phyloP scores from a whole-genome alignment of 2,113 vertebrate species.

The Axis porcinus region DNA sequence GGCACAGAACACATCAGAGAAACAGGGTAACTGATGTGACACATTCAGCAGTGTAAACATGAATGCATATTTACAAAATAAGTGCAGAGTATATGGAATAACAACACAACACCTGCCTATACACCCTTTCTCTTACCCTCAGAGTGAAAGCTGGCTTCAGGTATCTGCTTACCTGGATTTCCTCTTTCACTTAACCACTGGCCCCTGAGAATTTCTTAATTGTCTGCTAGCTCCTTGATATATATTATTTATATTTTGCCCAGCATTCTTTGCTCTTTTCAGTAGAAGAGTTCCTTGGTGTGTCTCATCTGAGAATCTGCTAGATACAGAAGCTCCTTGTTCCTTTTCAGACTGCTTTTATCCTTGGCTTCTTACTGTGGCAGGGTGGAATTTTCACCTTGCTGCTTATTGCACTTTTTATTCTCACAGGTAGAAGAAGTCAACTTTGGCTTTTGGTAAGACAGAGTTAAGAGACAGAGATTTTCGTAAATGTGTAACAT shows the following conservation, averaged over 20 bases:
- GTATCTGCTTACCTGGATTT: not conserved
- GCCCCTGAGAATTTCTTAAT: not conserved
- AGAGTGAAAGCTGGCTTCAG: not conserved
- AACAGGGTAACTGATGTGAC: not conserved
- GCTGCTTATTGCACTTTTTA: not conserved
- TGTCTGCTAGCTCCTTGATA: not conserved
- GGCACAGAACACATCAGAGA: not conserved
- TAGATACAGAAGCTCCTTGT: not conserved
- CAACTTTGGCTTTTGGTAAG: not conserved
- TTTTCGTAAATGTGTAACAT: not conserved
- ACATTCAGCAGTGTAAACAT: not conserved
- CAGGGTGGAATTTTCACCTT: not conserved
- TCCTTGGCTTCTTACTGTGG: not conserved
- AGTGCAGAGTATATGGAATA: not conserved
- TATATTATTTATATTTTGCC: not conserved
- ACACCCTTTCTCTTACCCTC: not conserved
- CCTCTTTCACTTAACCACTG: not conserved
- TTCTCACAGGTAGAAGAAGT: not conserved
- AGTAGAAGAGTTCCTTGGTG: not conserved
- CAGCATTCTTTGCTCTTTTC: not conserved
- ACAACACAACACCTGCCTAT: not conserved
- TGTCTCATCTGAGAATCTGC: not conserved
- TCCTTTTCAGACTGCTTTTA: not conserved
- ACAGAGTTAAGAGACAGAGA: not conserved
- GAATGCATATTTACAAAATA: not conserved